Conservation (phyloP, 2,888 invertebrate species). For the Drosophila parthenogenetica region DNA sequence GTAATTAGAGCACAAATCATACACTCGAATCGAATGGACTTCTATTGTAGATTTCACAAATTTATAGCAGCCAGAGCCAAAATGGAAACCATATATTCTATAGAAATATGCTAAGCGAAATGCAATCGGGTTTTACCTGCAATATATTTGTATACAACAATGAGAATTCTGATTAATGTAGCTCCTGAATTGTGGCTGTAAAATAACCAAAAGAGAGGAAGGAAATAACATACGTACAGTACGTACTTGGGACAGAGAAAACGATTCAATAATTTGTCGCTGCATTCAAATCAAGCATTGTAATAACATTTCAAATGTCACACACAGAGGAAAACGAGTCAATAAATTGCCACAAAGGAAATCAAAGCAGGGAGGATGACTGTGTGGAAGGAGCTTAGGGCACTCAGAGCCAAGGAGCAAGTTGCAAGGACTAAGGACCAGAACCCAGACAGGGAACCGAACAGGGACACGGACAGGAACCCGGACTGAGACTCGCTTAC, state of each 20-base stretch:
- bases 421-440: conserved; percentile 25
- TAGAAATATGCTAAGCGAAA: conserved; percentile 13
- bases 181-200: conserved; percentile 14
- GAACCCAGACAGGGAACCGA: conserved; percentile 17
- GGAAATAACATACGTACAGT: conserved; percentile 5
- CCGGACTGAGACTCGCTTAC: conserved; percentile 29
- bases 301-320: conserved; percentile 73
- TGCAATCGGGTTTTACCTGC: conserved; percentile 25
- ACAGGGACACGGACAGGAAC: conserved; percentile 10
- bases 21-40: conserved; percentile 1
- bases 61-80: conserved; percentile 7
- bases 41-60: conserved; percentile 14
- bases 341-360: conserved; percentile 72
- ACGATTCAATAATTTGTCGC: conserved; percentile 67
- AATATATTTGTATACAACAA: conserved; percentile 20
- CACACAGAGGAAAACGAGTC: conserved; percentile 55
- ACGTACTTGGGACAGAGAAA: conserved; percentile 1
- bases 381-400: not conserved
- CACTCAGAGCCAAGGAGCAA: not conserved
- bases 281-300: conserved; percentile 75
- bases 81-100: not conserved
- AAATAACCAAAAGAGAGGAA: conserved; percentile 1
- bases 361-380: not conserved
- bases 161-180: conserved; percentile 15
- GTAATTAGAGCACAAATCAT: conserved; percentile 11